Evolutionary conservation across 92 coral and sea anemone genomes (phyloP), one percentile per base, ranked within the genome.

Genomic region (Isaurus tuberculatus): DNA sequence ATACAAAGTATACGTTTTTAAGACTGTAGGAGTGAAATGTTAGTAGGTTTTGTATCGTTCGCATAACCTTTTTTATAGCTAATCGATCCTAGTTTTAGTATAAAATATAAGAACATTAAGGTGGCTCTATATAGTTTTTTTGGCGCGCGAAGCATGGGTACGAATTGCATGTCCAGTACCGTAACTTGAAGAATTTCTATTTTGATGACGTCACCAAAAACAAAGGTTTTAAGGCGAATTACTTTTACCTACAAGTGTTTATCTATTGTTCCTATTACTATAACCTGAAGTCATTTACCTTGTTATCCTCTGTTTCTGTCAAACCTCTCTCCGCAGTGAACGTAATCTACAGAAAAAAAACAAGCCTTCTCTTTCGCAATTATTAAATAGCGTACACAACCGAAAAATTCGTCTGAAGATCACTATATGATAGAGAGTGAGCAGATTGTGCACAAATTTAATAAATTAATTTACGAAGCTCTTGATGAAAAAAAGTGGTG

Each of bases 251-350:
- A 16, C 16, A 48, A 11, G 17, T 2, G 4, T 15, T 0, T 1
- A n/a, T 55, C 7, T 55, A 26, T 10, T 19, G 7, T 17, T 20
- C 5, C n/a, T 9, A 15, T 49, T 19, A 55, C 8, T 19, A 55
- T 19, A 19, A 55, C 7, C 10, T 19, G 10, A 5, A 19, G 28
- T 0, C 7, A 55, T 19, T 5, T 17, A 93, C 98, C 98, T 91
- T 92, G 22, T 90, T 89, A 73, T 94, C 98, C 46, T 89, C 94
- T 26, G 91, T 89, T 13, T 84, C 92, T 30, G 81, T n/a, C n/a
- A 95, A 33, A 4, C 91, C 94, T 70, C 91, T 86, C n/a, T 95
- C 92, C 8, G 88, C 88, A 23, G 98, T 88, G 42, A 94, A 87
- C 65, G 80, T 85, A 57, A 95, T 78, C 98, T 95, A 73, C 28